These are phyloP conservation scores for Gymnarchus niloticus DNA, from an alignment of 2,113 vertebrate species.

Conservation along the genomic window DNA sequence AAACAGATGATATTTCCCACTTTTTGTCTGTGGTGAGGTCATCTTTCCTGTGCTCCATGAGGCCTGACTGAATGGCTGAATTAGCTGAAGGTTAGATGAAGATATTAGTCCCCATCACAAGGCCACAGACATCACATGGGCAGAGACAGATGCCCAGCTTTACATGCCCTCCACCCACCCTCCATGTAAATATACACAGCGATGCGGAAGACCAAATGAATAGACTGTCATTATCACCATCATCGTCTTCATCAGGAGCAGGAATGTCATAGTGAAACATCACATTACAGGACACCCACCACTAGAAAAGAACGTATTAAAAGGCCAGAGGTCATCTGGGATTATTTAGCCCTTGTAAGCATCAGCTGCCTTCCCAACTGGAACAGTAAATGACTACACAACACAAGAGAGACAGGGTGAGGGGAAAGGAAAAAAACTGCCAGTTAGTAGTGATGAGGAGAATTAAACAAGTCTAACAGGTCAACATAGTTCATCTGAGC, in stretches of 20 bases:
- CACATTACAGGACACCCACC: neutral
- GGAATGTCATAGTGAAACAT: neutral
- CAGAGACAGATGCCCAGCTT: neutral
- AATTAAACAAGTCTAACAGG: constrained; percentile 56
- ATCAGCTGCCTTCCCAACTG: constrained; percentile 43
- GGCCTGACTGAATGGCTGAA: neutral
- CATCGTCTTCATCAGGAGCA: neutral
- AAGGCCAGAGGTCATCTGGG: constrained; percentile 44
- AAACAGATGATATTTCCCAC: neutral
- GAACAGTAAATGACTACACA: constrained; percentile 52
- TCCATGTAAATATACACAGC: neutral
- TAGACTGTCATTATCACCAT: neutral
- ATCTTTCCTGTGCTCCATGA: neutral
- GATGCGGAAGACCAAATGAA: neutral
- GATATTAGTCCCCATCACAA: neutral
- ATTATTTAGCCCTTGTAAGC: constrained; percentile 49
- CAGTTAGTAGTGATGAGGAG: constrained; percentile 41
- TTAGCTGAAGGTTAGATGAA: neutral
- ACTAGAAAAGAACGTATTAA: neutral
- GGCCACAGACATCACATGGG: neutral
- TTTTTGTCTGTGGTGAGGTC: neutral
- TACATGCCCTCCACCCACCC: neutral
- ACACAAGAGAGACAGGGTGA: neutral
- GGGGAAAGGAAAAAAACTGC: neutral
- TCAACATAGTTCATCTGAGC: constrained; percentile 53